These are phyloP conservation scores for Solenopsis invicta DNA, from an alignment of 1,140 invertebrate species.

Conservation along the genomic window DNA sequence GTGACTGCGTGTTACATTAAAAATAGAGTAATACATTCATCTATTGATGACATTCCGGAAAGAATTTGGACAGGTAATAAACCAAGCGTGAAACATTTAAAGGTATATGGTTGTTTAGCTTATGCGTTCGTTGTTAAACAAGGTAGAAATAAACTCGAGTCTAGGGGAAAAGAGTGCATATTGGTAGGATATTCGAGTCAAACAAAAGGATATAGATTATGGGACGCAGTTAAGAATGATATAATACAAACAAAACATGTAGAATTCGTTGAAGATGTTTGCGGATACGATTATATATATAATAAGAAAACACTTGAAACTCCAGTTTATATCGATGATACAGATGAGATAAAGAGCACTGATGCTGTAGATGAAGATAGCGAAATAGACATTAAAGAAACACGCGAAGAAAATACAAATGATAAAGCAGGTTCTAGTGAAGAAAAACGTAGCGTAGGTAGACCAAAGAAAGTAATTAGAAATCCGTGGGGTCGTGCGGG, in stretches of 20 bases:
- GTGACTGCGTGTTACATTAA: conserved; percentile 41
- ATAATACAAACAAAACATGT: conserved; percentile 16
- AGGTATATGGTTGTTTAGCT: conserved; percentile 13
- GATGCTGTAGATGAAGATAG: background rate
- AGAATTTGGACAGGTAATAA: conserved; percentile 34
- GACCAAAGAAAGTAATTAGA: no score
- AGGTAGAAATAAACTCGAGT: background rate
- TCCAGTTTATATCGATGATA: no score
- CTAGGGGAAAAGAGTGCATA: conserved; percentile 33
- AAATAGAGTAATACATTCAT: no score
- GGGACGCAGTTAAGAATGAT: background rate
- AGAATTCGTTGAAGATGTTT: conserved; percentile 27
- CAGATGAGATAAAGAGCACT: background rate
- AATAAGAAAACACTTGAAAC: background rate
- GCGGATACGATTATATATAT: conserved; percentile 20
- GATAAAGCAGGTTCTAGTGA: no score
- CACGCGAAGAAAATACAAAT: no score
- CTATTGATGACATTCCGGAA: background rate
- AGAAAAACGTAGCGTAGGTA: background rate
- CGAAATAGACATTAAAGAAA: background rate
- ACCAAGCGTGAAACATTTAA: conserved; percentile 51
- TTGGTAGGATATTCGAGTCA: background rate
- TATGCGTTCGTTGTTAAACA: background rate
- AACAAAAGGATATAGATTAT: background rate
- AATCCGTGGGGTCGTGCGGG: no score